Conservation (phyloP, 2,113 vertebrate genomes). For the Gymnobelideus leadbeateri region DNA sequence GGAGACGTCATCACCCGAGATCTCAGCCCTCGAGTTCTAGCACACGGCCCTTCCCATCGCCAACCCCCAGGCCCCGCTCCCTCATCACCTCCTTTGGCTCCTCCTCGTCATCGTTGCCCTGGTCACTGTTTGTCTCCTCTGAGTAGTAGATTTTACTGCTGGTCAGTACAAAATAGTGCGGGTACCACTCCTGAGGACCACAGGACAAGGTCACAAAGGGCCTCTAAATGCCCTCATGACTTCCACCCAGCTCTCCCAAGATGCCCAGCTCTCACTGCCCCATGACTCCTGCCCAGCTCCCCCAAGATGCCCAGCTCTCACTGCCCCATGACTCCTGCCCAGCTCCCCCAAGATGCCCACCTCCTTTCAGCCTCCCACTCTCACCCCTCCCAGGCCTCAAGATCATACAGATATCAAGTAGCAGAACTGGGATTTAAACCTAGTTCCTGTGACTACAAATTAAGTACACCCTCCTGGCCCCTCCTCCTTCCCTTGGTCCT, state of each 20-base stretch:
- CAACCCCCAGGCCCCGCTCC: conserved; percentile 27
- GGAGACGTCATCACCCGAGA: background rate
- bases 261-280: background rate
- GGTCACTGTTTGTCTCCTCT: conserved; percentile 94
- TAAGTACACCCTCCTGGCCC: background rate
- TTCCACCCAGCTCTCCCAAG: background rate
- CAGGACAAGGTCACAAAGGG: conserved; percentile 47
- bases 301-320: background rate
- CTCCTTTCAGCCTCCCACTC: background rate
- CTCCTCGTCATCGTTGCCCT: conserved; percentile 96
- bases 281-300: background rate
- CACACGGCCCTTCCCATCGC: background rate
- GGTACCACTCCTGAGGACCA: conserved; percentile 94
- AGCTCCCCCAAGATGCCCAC: background rate
- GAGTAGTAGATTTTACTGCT: conserved; percentile 99
- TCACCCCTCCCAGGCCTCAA: too few relatives aligned
- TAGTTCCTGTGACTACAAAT: background rate
- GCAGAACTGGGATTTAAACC: background rate
- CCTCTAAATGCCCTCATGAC: background rate
- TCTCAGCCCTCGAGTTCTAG: background rate
- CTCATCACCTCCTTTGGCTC: conserved; percentile 94
- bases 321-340: background rate
- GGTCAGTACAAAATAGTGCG: conserved; percentile 98
- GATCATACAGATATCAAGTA: background rate
- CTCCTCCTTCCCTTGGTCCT: background rate